These are phyloP conservation scores for Cantharis flavilabris DNA, from an alignment of 2,888 invertebrate species.

Conservation along the genomic window DNA sequence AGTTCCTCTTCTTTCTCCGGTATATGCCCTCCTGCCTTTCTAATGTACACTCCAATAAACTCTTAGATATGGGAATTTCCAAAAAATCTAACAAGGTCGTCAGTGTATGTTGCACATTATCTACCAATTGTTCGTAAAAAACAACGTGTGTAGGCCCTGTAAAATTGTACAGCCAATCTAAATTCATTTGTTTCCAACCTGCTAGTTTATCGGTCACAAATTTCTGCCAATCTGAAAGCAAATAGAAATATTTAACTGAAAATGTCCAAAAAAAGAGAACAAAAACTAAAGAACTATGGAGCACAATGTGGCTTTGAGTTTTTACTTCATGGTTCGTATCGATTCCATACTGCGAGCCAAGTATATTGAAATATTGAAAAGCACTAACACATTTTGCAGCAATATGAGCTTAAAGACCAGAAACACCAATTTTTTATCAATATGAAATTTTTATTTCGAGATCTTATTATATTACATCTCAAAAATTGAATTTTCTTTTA, in stretches of 20 bases:
- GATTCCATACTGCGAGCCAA: background rate
- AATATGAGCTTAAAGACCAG: background rate
- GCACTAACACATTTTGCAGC: background rate
- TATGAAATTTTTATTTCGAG: background rate
- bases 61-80: conserved; percentile 36
- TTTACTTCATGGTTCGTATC: background rate
- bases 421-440: background rate
- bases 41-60: conserved; percentile 49
- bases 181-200: conserved; percentile 72
- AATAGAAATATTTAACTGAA: background rate
- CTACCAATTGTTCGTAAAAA: conserved; percentile 63
- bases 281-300: background rate
- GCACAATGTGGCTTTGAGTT: background rate
- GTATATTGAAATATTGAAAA: background rate
- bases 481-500: background rate
- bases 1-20: conserved; percentile 66
- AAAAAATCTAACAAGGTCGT: conserved; percentile 58
- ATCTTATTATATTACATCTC: background rate
- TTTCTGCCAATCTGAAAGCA: conserved; percentile 68
- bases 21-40: conserved; percentile 66
- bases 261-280: background rate
- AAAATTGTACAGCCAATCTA: conserved; percentile 72
- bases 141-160: conserved; percentile 70
- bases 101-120: conserved; percentile 63
- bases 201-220: conserved; percentile 70